These are phyloP conservation scores for Sebastes reedi DNA, from an alignment of 2,797 vertebrate genomes.

Conservation along the genomic window DNA sequence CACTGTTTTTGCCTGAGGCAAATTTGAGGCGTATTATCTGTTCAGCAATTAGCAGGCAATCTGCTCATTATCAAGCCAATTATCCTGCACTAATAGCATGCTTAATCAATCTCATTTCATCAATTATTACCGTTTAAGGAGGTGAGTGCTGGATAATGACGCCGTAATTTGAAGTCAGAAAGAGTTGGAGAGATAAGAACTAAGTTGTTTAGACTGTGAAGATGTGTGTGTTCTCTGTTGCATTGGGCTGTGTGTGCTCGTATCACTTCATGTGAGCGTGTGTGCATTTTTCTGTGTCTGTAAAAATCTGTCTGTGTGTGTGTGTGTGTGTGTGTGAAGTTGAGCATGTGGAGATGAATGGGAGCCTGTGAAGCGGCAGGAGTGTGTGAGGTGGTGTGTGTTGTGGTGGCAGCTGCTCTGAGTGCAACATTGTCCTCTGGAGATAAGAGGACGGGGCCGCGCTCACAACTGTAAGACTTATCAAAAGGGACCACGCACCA, in stretches of 20 bases:
- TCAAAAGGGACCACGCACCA: conserved; percentile 73
- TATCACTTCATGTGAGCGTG: neutral
- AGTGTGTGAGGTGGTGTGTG: conserved; percentile 54
- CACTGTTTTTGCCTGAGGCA: conserved; percentile 51
- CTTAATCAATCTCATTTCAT: conserved; percentile 80
- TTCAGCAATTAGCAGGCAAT: conserved; percentile 75
- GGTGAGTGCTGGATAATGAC: conserved; percentile 65
- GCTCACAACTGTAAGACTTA: conserved; percentile 74
- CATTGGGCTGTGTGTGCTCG: neutral
- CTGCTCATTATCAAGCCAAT: conserved; percentile 79
- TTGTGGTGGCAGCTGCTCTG: conserved; percentile 62
- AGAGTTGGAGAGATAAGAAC: conserved; percentile 65
- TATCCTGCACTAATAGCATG: conserved; percentile 76
- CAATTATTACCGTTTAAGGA: conserved; percentile 79
- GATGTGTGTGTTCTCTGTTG: conserved; percentile 18
- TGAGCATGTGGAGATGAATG: conserved; percentile 54
- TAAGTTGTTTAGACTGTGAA: conserved; percentile 63
- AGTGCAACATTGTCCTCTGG: conserved; percentile 72
- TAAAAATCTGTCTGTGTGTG: neutral
- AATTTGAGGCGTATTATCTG: conserved; percentile 68
- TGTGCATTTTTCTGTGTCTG: neutral
- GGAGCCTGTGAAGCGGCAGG: conserved; percentile 20
- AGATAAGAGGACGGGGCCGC: conserved; percentile 69
- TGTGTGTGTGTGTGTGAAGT: conserved; percentile 41
- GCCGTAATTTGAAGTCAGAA: conserved; percentile 64